Base-by-base conservation (phyloP, 2,113 vertebrate species). In the Empidonax alnorum region DNA sequence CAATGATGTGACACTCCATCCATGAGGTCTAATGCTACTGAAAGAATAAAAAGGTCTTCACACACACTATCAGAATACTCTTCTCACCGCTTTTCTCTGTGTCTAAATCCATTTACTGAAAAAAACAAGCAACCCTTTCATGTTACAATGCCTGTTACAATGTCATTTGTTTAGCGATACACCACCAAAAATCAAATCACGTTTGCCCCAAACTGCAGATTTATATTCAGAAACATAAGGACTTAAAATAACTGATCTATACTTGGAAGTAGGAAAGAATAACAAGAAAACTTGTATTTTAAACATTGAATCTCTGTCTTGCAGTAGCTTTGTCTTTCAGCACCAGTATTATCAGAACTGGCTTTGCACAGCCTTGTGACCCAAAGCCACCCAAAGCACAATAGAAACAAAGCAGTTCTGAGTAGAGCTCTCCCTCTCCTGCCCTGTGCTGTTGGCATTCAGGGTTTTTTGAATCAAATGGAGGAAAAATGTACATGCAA, bases 151-250 rank as follows among this genome's bases (percentile, higher is more conserved):
- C 66, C 59, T 72, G 35, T 83, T 59, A 47, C 81, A 58, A 46
- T 89, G 75, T 68, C 62, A 72, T 61, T 81, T 93, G 14, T 82
- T 95, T 65, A 91, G 56, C 68, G 37, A 96, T 82, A 86, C 59
- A 62, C 42, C 53, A 82, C 71, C 37, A 78, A 87, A 92, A 85
- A 84, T 33, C 83, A 68, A 84, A 84, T 33, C 83, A 68, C 14
- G 5, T 63, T 95, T 85, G 24, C 77, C 58, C 39, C 18, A 68
- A 96, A 87, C 75, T 37, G 5, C 15, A 24, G 84, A 75, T 42
- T 94, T 87, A 18, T 63, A 31, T 30, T 41, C 30, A 85, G 73
- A 88, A 67, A 59, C 3, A 4, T 35, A 73, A 67, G 35, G 33
- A 37, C 17, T 83, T 75, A 11, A 3, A 80, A 41, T 12, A 72